Evolutionary conservation across 2,888 invertebrate species (phyloP).

Genomic region (Noctua janthina): DNA sequence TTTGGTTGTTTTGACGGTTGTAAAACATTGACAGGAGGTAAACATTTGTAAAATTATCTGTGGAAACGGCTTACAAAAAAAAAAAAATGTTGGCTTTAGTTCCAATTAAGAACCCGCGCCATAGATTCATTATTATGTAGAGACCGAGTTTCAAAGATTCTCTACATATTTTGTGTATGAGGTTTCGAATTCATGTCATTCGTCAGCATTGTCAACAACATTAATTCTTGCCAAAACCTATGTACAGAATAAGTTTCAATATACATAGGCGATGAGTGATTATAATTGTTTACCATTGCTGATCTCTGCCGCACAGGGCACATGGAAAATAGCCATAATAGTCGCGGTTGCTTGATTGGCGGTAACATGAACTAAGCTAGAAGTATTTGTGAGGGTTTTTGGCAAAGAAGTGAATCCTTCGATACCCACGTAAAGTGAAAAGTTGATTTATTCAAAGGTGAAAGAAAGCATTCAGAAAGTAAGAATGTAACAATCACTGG

Average conservation of each 20-base stretch:
- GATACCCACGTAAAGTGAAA: background rate
- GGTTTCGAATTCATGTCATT: constrained; percentile 15
- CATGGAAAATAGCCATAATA: constrained; percentile 6
- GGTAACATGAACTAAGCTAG: background rate
- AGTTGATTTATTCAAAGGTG: constrained; percentile 17
- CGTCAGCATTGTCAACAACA: constrained; percentile 1
- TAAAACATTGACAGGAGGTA: background rate
- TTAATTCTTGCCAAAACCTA: constrained; percentile 27
- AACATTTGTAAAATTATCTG: background rate
- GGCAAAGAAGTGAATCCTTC: constrained; percentile 10
- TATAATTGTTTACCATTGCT: constrained; percentile 27
- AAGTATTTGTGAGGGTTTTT: constrained; percentile 18
- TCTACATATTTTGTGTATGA: constrained; percentile 34
- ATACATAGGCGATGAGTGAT: constrained; percentile 5
- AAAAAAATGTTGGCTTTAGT: background rate
- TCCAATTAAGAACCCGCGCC: background rate
- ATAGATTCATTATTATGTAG: background rate
- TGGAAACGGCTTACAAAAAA: background rate
- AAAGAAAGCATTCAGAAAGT: background rate
- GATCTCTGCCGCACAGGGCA: background rate
- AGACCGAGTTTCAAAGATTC: constrained; percentile 6
- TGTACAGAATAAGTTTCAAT: constrained; percentile 24
- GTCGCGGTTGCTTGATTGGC: background rate
- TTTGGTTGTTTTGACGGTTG: background rate
- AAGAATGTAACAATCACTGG: background rate